Percentiles rank a stretch among this genome's conserved stretches.
phyloP scores from a whole-genome alignment of 1,140 invertebrate genomes.

The Drosophila parabipectinata region DNA sequence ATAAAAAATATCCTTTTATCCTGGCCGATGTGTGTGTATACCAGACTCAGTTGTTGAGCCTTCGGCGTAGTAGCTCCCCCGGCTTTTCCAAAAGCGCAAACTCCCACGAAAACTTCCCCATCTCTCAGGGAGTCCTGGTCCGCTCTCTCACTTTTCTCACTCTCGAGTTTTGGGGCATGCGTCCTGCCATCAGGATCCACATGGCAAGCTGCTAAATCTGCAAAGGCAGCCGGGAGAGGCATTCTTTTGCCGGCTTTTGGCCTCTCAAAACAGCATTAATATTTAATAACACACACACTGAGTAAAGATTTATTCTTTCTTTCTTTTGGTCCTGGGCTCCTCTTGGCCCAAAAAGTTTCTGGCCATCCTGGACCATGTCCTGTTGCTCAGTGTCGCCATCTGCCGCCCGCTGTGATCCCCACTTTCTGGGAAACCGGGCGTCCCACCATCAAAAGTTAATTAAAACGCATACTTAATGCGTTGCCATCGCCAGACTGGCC shows the following conservation, averaged over 20 bases:
- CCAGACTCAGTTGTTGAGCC: constrained; percentile 69
- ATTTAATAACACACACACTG: constrained; percentile 42
- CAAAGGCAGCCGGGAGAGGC: constrained; percentile 26
- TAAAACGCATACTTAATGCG: constrained; percentile 75
- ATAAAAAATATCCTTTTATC: constrained; percentile 5
- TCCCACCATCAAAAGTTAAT: constrained; percentile 69
- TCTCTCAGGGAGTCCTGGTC: not conserved
- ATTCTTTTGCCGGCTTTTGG: constrained; percentile 51
- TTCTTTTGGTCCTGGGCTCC: not conserved
- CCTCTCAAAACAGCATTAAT: constrained; percentile 56
- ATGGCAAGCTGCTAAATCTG: constrained; percentile 44
- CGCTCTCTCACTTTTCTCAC: constrained; percentile 10
- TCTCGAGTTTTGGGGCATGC: constrained; percentile 22
- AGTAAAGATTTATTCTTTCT: constrained; percentile 2
- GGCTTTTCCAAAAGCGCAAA: constrained; percentile 52
- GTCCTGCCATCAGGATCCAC: constrained; percentile 35
- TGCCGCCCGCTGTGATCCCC: constrained; percentile 36
- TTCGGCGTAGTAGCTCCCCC: constrained; percentile 42
- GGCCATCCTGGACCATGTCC: constrained; percentile 18
- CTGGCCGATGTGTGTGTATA: constrained; percentile 44
- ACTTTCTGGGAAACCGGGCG: constrained; percentile 20
- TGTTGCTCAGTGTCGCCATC: constrained; percentile 43
- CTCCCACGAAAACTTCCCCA: constrained; percentile 29
- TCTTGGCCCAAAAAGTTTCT: constrained; percentile 29
- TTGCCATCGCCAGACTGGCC: constrained; percentile 25